Evolutionary conservation across 2,113 vertebrate genomes (phyloP), one percentile per base, ranked within the genome.

Genomic region (Chionis minor): DNA sequence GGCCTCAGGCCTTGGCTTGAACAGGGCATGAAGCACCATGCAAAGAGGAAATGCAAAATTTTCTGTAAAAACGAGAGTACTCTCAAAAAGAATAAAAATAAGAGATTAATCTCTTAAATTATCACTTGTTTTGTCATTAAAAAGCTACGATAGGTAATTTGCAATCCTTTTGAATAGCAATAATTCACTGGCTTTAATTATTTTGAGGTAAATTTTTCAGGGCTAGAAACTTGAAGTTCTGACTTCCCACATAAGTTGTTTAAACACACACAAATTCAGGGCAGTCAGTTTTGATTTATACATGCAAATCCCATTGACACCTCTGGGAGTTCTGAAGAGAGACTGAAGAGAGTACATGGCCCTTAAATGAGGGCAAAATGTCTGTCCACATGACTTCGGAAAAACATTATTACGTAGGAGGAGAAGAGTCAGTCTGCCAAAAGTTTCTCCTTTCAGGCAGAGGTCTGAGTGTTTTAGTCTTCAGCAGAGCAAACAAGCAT

Each of bases 281-380:
- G 40, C 74, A 94, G 74, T 82, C 30, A 54, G 67, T 77, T 96
- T 93, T 96, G 90, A 96, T 92, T 95, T 90, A 86, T 80, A 65
- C 20, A 21, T 55, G 33, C 40, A 92, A 73, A 92, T 96, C 93
- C 58, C 38, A 54, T 23, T 90, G 74, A 96, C 90, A 95, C 93
- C 88, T 96, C 87, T 96, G 94, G 90, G 96, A 96, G 42, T 93
- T 95, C 81, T 96, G 90, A 91, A 91, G 54, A 93, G 58, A 92
- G 87, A 90, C 54, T 82, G 81, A 79, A 86, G 38, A 92, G 71
- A 95, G 58, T 88, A 93, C 74, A 62, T 16, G 40, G 74, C 74
- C 42, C 74, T 96, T 81, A 94, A 94, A 92, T 93, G 71, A 95
- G 74, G 71, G 81, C 71, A 93, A 94, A 96, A 81, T 92, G 20